Conservation (phyloP, 2,888 invertebrate genomes). For the Deroplatys truncata region DNA sequence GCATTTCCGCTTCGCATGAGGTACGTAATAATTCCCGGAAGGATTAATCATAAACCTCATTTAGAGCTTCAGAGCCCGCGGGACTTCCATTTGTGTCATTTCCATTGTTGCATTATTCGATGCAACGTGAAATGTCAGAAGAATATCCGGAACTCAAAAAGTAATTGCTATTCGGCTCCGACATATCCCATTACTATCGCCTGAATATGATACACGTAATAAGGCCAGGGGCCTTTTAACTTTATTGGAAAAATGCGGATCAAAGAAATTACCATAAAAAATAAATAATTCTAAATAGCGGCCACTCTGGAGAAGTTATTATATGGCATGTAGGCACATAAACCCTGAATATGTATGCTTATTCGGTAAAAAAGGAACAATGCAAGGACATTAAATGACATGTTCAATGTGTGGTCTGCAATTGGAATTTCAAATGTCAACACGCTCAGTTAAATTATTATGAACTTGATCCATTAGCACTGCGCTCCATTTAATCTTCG, state of each 20-base stretch:
- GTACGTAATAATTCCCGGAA: background rate
- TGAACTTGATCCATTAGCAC: no score
- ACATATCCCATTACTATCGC: background rate
- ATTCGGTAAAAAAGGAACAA: no score
- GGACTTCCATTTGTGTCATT: background rate
- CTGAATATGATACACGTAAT: background rate
- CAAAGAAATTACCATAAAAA: no score
- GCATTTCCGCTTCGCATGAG: background rate
- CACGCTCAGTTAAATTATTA: no score
- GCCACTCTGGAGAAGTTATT: no score
- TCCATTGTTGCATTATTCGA: background rate
- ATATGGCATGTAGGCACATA: no score
- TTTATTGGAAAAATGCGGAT: background rate
- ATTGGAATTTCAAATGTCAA: no score
- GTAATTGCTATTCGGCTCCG: background rate
- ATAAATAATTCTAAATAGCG: no score
- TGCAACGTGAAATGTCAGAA: background rate
- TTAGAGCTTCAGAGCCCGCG: background rate
- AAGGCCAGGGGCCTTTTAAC: background rate
- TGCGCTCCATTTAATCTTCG: no score
- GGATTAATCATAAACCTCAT: background rate
- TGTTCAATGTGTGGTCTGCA: no score
- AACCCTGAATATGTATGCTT: no score
- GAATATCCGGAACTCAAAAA: background rate
- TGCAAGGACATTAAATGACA: no score